Conservation (phyloP, 2,113 vertebrate species). For the Xiphias gladius region DNA sequence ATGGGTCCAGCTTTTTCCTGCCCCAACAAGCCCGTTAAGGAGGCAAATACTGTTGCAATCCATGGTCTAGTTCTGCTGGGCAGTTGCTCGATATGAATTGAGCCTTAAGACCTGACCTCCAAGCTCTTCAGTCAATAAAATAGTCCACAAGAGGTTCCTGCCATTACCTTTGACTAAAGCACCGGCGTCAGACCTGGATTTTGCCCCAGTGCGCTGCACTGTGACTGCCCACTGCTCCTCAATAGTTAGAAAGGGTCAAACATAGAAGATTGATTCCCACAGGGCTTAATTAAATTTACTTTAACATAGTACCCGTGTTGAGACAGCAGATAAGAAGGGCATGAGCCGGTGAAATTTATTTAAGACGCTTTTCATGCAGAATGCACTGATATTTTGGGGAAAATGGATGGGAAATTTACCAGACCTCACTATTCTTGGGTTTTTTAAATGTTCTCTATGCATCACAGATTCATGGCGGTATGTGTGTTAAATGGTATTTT, state of each 20-base stretch:
- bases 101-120: constrained; percentile 2
- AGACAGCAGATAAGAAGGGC: background rate
- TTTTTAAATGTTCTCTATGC: constrained; percentile 25
- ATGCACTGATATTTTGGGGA: background rate
- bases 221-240: constrained; percentile 3
- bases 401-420: background rate
- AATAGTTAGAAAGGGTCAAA: constrained; percentile 35
- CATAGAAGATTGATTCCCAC: constrained; percentile 31
- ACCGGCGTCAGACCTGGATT: background rate
- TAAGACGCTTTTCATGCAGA: constrained; percentile 16
- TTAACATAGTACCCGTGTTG: constrained; percentile 14
- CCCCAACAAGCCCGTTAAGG: background rate
- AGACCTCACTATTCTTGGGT: constrained; percentile 12
- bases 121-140: constrained; percentile 9
- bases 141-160: background rate
- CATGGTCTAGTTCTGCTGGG: background rate
- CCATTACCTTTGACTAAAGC: constrained; percentile 9
- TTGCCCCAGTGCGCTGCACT: background rate
- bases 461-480: background rate
- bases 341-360: constrained; percentile 34
- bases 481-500: constrained; percentile 12
- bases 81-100: background rate
- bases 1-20: background rate
- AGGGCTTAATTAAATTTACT: constrained; percentile 56
- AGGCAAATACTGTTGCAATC: background rate